Conservation (phyloP, 2,113 vertebrate genomes). For the Semnopithecus entellus region DNA sequence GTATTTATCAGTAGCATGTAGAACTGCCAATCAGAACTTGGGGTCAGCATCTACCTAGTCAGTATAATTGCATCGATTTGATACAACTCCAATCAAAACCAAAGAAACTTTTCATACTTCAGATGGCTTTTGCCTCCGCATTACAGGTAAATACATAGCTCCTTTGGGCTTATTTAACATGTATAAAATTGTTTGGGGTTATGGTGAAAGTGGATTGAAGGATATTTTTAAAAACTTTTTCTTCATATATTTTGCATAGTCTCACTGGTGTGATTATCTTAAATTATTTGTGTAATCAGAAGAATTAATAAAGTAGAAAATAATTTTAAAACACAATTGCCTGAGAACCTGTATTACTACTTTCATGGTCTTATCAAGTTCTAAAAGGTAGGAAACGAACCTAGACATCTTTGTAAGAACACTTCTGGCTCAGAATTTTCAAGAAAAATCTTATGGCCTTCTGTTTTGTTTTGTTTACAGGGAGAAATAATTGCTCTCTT, state of each 20-base stretch:
- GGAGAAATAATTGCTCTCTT: slow-evolving; percentile 43
- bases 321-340: not conserved
- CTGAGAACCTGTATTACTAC: not conserved
- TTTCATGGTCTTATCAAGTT: not conserved
- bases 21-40: not conserved
- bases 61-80: not conserved
- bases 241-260: not conserved
- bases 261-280: not conserved
- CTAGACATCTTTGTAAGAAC: not conserved
- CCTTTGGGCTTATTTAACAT: slow-evolving; percentile 5
- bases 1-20: not conserved
- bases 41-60: not conserved
- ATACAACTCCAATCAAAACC: not conserved
- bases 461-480: slow-evolving; percentile 57
- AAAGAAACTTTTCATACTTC: not conserved
- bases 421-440: not conserved
- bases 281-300: not conserved
- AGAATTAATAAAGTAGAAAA: not conserved
- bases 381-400: not conserved
- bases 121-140: not conserved
- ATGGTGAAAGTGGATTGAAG: not conserved
- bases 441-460: slow-evolving; percentile 1
- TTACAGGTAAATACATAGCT: not conserved
- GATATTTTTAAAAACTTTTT: not conserved
- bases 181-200: not conserved